Evolutionary conservation across 2,888 invertebrate genomes (phyloP).

Genomic region (Archaeoteleia sp.): DNA sequence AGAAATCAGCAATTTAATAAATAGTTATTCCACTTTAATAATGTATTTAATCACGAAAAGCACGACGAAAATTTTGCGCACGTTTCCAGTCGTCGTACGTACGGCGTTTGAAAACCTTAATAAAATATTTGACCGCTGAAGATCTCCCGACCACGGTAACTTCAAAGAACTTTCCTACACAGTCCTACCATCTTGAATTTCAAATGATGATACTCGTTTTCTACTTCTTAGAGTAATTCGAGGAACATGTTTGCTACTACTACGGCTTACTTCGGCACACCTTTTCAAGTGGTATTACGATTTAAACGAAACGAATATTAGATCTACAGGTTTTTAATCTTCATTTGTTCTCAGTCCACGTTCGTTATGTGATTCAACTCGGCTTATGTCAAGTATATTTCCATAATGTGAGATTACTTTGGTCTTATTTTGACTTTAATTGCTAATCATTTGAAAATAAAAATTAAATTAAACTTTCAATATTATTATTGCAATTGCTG

Average conservation of each 20-base stretch:
- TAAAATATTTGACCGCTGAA: slow-evolving; percentile 48
- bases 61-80: slow-evolving; percentile 32
- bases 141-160: slow-evolving; percentile 25
- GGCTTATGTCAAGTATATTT: too few relatives aligned
- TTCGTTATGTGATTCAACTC: slow-evolving; percentile 11
- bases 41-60: slow-evolving; percentile 39
- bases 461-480: too few relatives aligned
- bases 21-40: slow-evolving; percentile 26
- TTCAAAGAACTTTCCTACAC: slow-evolving; percentile 41
- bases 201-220: slow-evolving; percentile 41
- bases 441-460: too few relatives aligned
- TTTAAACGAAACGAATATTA: slow-evolving; percentile 23
- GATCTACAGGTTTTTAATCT: slow-evolving; percentile 27
- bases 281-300: slow-evolving; percentile 26
- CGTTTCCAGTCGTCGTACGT: slow-evolving; percentile 26
- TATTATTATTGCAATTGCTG: too few relatives aligned
- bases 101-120: slow-evolving; percentile 35
- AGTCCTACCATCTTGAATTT: slow-evolving; percentile 43
- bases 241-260: slow-evolving; percentile 27
- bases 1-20: neutral
- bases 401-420: too few relatives aligned
- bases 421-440: too few relatives aligned
- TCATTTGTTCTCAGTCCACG: slow-evolving; percentile 7
- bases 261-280: slow-evolving; percentile 23
- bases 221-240: slow-evolving; percentile 35